phyloP scores from a whole-genome alignment of 1,140 invertebrate genomes.

The Ridgeia piscesae region DNA sequence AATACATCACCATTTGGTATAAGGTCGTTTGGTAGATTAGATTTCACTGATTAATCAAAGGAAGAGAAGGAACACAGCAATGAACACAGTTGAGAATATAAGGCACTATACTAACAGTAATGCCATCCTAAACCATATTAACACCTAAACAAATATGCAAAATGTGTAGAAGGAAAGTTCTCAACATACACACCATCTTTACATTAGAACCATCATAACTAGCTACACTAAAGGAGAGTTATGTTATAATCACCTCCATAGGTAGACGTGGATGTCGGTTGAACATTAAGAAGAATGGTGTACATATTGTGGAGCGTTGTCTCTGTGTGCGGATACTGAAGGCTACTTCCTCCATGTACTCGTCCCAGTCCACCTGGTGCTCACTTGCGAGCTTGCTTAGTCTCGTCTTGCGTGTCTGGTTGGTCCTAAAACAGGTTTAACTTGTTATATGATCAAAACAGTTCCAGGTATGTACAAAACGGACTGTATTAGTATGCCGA shows the following conservation, averaged over 20 bases:
- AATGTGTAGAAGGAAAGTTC: background rate
- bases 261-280: background rate
- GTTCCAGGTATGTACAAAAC: background rate
- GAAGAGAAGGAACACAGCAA: no score
- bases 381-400: background rate
- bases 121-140: no score
- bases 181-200: background rate
- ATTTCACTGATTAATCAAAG: no score
- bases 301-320: background rate
- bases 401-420: background rate
- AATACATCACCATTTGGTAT: no score
- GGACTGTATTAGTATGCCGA: background rate
- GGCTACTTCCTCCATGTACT: background rate
- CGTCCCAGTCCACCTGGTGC: background rate
- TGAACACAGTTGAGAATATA: background rate
- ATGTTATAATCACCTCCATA: conserved; percentile 2
- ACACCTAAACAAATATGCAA: no score
- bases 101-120: background rate
- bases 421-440: background rate
- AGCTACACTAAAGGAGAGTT: background rate
- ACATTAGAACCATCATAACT: background rate
- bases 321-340: background rate
- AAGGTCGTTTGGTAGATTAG: no score
- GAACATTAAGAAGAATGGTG: conserved; percentile 11
- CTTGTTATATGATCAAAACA: background rate